Evolutionary conservation across 2,797 vertebrate species (phyloP).

Genomic region (Valencia hispanica): DNA sequence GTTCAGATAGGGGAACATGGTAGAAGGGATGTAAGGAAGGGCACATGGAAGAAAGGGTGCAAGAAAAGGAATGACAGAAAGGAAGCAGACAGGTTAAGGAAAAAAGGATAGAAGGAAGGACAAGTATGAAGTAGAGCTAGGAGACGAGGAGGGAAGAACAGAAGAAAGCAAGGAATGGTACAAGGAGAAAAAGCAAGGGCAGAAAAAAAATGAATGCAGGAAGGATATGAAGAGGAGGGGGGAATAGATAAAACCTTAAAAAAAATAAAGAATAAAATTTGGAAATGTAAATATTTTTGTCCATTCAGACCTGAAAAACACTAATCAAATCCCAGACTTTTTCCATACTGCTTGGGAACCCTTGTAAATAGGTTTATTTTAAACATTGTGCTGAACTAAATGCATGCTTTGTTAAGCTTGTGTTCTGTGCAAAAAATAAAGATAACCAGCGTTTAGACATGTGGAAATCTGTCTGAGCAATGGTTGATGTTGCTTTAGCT

Average conservation of each 20-base stretch:
- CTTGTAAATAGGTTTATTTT: too few relatives aligned
- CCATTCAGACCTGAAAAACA: neutral
- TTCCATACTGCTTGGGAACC: neutral
- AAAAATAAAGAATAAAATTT: neutral
- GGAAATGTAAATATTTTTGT: neutral
- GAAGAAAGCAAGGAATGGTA: too few relatives aligned
- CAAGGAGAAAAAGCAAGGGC: neutral
- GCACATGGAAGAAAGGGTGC: neutral
- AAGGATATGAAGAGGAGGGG: neutral
- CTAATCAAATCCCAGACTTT: neutral
- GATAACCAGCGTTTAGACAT: neutral
- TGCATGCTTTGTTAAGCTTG: neutral
- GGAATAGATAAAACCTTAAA: neutral
- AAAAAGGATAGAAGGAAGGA: too few relatives aligned
- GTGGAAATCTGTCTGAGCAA: neutral
- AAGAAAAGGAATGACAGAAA: neutral
- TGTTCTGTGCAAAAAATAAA: neutral
- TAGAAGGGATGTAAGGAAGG: neutral
- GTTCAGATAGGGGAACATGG: neutral
- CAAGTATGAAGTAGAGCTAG: too few relatives aligned
- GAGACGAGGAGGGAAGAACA: too few relatives aligned
- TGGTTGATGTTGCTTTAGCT: conserved; percentile 47
- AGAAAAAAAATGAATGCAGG: neutral
- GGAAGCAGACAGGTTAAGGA: too few relatives aligned
- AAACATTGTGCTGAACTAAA: neutral